Evolutionary conservation across 2,113 vertebrate genomes (phyloP), one percentile per base, ranked within the genome.

Genomic region (Chlamydotis undulata): DNA sequence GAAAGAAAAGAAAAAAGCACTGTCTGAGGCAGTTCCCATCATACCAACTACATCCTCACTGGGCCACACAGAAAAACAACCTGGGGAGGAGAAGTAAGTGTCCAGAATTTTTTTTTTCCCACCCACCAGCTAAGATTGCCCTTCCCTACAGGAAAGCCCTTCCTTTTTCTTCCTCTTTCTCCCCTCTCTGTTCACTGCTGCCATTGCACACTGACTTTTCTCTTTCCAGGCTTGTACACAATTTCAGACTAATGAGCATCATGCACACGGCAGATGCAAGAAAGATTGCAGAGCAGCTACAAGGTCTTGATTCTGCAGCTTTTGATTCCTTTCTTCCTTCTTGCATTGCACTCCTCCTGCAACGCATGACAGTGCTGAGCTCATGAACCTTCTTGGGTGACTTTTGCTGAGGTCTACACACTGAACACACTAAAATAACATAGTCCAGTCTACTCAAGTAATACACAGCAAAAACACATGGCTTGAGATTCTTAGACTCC

Each of bases 321-420:
- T 70, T 17, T 49, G 12, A 59, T 41, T 70, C 37, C 37, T 68
- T 75, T 50, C 31, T 56, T 14, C n/a, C 21, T 64, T 57, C 52
- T 70, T 28, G 21, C 8, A 0, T 52, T 78, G 70, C 23, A 35
- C 21, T 5, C 2, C 16, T 68, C 33, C 26, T 52, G 24, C 50
- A 82, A 29, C 1, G 0, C 9, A 13, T 6, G 4, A 31, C 0
- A 0, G 9, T 26, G 31, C 10, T 79, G 67, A 60, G 28, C 5
- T 89, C 23, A 21, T 35, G 60, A 78, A 21, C 21, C 6, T 76
- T 49, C 65, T 67, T 85, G 61, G 22, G 41, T 7, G 59, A 7
- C 21, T 90, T 88, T 33, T 85, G 7, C 22, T 19, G 18, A 68
- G 10, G 10, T 50, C 43, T 60, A 12, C 9, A 35, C 10, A 11